Evolutionary conservation across 1,140 invertebrate genomes (phyloP).

Genomic region (Adelges cooleyi): DNA sequence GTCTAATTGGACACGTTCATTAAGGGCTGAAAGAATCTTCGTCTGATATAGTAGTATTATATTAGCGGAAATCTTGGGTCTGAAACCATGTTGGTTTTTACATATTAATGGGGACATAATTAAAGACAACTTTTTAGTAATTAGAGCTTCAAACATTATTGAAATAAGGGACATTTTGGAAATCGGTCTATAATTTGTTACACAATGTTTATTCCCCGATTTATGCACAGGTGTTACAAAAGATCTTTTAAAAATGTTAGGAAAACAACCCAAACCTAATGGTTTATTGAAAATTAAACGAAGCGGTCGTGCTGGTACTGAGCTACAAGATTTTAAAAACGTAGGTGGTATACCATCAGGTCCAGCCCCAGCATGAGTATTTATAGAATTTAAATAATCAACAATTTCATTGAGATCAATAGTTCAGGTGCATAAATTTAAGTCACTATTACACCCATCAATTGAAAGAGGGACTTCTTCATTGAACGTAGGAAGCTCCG

Average conservation of each 20-base stretch:
- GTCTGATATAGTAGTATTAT: not conserved
- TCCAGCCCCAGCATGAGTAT: not conserved
- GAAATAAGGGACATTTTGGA: slow-evolving; percentile 25
- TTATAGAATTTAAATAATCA: not conserved
- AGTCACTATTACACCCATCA: not conserved
- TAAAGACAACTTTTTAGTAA: not conserved
- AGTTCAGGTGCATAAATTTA: not conserved
- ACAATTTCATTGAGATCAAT: not conserved
- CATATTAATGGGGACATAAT: not conserved
- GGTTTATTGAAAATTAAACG: not conserved
- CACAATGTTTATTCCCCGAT: slow-evolving; percentile 28
- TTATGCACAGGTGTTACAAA: slow-evolving; percentile 33
- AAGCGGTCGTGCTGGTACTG: not conserved
- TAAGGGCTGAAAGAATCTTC: not conserved
- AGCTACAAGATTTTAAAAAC: not conserved
- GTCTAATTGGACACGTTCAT: not conserved
- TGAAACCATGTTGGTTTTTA: not conserved
- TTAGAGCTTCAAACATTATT: not conserved
- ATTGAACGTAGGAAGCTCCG: not conserved
- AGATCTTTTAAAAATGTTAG: slow-evolving; percentile 31
- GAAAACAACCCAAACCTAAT: slow-evolving; percentile 18
- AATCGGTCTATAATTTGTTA: slow-evolving; percentile 34
- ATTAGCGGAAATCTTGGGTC: not conserved
- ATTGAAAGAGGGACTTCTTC: not conserved
- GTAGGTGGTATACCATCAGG: not conserved